Evolutionary conservation across 2,797 vertebrate species (phyloP).

Genomic region (Melanotaenia maccullochi): DNA sequence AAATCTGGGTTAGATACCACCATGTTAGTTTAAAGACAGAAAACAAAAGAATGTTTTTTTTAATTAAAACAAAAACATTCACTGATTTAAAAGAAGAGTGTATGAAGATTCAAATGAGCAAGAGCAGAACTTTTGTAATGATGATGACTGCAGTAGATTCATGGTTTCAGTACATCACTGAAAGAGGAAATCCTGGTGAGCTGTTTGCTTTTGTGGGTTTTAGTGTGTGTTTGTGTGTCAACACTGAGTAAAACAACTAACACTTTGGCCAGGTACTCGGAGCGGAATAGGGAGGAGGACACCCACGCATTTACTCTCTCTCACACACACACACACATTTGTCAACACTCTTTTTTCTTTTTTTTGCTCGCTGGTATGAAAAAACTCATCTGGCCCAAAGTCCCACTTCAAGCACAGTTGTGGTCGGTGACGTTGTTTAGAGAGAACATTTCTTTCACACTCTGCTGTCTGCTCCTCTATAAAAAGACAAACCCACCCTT

Average conservation of each 20-base stretch:
- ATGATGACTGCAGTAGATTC: constrained; percentile 41
- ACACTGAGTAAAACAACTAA: constrained; percentile 58
- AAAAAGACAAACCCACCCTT: constrained; percentile 73
- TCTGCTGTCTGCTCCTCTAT: constrained; percentile 73
- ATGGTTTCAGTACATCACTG: constrained; percentile 59
- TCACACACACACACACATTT: constrained; percentile 48
- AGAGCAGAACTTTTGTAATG: constrained; percentile 28
- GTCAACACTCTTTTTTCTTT: constrained; percentile 67
- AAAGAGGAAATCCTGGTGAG: constrained; percentile 64
- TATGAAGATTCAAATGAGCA: constrained; percentile 34
- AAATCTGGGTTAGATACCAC: background rate
- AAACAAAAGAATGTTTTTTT: background rate
- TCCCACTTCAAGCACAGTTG: constrained; percentile 81
- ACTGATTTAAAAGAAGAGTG: constrained; percentile 14
- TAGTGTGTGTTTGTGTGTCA: constrained; percentile 56
- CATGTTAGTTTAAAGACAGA: background rate
- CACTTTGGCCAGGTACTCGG: constrained; percentile 60
- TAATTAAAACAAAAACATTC: background rate
- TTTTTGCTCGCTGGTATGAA: constrained; percentile 62
- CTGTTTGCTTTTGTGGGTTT: constrained; percentile 73
- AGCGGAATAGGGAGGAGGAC: constrained; percentile 46
- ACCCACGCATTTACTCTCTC: constrained; percentile 33
- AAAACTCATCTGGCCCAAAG: constrained; percentile 69
- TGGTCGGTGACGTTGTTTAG: constrained; percentile 78
- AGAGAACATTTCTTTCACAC: constrained; percentile 82